phyloP scores from a whole-genome alignment of 2,113 vertebrate genomes.

The Gnathonemus echidnorhynchus region DNA sequence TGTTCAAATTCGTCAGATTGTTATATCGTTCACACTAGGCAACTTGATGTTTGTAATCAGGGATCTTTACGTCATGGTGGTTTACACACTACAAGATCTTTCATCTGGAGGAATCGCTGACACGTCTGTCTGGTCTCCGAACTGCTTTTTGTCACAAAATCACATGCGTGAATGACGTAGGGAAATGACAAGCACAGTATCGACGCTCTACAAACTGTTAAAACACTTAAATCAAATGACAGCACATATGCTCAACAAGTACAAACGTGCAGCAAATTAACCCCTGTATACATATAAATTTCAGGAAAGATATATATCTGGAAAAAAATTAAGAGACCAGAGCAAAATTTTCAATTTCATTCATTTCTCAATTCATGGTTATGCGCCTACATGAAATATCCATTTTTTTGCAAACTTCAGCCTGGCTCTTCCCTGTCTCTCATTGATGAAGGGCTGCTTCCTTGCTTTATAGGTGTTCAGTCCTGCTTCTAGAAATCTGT shows the following conservation, averaged over 20 bases:
- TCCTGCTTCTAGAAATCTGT: not conserved
- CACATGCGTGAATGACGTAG: not conserved
- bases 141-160: not conserved
- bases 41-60: not conserved
- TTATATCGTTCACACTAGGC: not conserved
- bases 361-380: not conserved
- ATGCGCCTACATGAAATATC: not conserved
- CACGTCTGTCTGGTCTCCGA: not conserved
- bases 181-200: not conserved
- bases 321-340: not conserved
- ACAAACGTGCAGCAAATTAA: not conserved
- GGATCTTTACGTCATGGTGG: not conserved
- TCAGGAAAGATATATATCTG: not conserved
- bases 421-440: not conserved
- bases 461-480: not conserved
- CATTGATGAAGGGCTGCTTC: not conserved
- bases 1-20: not conserved
- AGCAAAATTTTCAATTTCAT: not conserved
- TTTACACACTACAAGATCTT: not conserved
- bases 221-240: not conserved
- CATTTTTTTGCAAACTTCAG: not conserved
- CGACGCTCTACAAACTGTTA: not conserved
- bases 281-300: not conserved
- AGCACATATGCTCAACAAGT: not conserved
- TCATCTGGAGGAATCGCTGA: not conserved